These are phyloP conservation scores for Hemicrepidius hirtus DNA, from an alignment of 2,888 invertebrate genomes.

Conservation along the genomic window DNA sequence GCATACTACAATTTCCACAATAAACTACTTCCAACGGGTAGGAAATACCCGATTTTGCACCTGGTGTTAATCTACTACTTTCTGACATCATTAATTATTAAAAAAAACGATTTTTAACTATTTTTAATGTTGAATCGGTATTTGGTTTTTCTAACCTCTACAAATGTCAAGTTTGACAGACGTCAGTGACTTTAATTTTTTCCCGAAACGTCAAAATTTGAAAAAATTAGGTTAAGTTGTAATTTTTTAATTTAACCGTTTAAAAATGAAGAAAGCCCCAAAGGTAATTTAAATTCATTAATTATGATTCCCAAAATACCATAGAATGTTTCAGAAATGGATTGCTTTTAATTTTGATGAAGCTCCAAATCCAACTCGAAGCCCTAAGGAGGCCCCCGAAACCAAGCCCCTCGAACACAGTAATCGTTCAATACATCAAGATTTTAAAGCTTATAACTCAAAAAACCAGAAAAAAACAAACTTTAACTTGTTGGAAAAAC, in stretches of 20 bases:
- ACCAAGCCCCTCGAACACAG: too few species aligned
- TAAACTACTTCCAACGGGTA: conserved; percentile 92
- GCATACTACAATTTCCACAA: conserved; percentile 96
- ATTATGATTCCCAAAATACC: too few species aligned
- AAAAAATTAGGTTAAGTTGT: conserved; percentile 4
- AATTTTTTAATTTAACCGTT: neutral
- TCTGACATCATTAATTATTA: conserved; percentile 66
- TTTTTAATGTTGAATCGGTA: neutral
- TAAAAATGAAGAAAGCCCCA: conserved; percentile 30
- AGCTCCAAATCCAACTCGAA: neutral
- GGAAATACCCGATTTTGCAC: conserved; percentile 75
- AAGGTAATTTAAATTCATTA: conserved; percentile 1
- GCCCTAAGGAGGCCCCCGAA: neutral
- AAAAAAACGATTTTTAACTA: conserved; percentile 18
- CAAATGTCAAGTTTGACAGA: conserved; percentile 1
- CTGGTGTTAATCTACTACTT: conserved; percentile 79
- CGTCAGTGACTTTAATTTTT: too few species aligned
- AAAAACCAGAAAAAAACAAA: conserved; percentile 28
- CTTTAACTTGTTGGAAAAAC: conserved; percentile 77
- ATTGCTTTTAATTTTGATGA: conserved; percentile 54
- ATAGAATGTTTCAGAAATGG: conserved; percentile 58
- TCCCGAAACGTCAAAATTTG: neutral
- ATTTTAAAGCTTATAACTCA: conserved; percentile 17
- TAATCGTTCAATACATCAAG: too few species aligned
- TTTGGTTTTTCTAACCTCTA: conserved; percentile 22